Percentiles rank a stretch among this genome's conserved stretches.
phyloP scores from a whole-genome alignment of 2,888 invertebrate genomes.

The Athetis lepigone region DNA sequence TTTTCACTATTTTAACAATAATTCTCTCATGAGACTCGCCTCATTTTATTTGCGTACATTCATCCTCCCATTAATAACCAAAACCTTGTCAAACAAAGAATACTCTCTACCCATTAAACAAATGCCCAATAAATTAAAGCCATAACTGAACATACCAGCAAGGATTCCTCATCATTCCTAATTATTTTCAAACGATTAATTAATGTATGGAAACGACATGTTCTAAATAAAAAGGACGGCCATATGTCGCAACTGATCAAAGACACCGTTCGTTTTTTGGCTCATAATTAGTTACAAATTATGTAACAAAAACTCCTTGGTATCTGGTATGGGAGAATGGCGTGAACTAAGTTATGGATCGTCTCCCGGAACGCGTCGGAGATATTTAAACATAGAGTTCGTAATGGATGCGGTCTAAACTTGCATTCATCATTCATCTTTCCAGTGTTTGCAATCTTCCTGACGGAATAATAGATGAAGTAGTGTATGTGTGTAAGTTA shows the following conservation, averaged over 20 bases:
- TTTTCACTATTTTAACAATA: too few relatives aligned
- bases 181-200: slow-evolving; percentile 65
- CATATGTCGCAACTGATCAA: slow-evolving; percentile 70
- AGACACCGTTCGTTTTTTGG: slow-evolving; percentile 73
- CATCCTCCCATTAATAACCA: neutral
- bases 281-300: slow-evolving; percentile 84
- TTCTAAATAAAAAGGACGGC: slow-evolving; percentile 57
- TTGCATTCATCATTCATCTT: slow-evolving; percentile 38
- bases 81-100: slow-evolving; percentile 35
- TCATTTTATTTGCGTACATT: neutral
- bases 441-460: too few relatives aligned
- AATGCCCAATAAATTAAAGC: slow-evolving; percentile 52
- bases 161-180: slow-evolving; percentile 53
- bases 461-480: too few relatives aligned
- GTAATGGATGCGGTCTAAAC: slow-evolving; percentile 58
- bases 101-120: slow-evolving; percentile 27
- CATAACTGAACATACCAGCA: slow-evolving; percentile 41
- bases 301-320: slow-evolving; percentile 74
- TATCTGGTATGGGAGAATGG: slow-evolving; percentile 55
- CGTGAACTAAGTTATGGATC: slow-evolving; percentile 67
- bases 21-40: too few relatives aligned
- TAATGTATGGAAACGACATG: slow-evolving; percentile 68
- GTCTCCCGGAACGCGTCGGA: slow-evolving; percentile 67
- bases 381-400: slow-evolving; percentile 61
- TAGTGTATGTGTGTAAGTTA: neutral